Evolutionary conservation across 2,888 invertebrate species (phyloP).

Genomic region (Abrostola tripartita): DNA sequence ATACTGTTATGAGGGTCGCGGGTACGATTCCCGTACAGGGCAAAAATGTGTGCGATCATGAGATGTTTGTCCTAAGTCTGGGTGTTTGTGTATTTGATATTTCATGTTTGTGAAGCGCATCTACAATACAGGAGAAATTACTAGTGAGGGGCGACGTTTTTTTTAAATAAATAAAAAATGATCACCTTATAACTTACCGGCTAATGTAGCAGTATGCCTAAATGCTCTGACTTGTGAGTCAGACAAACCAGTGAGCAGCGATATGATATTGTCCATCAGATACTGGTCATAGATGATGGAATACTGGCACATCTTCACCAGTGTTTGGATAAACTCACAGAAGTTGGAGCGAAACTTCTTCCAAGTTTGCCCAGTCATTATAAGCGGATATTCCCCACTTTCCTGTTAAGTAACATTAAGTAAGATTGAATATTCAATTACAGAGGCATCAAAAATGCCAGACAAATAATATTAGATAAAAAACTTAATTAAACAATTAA

Average conservation of each 20-base stretch:
- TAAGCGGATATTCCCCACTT: constrained; percentile 99
- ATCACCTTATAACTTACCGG: constrained; percentile 86
- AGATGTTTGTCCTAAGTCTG: no score
- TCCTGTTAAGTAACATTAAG: constrained; percentile 92
- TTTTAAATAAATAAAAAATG: no score
- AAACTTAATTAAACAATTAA: no score
- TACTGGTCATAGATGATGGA: constrained; percentile 99
- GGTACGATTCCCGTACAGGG: no score
- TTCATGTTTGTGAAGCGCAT: no score
- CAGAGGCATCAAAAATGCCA: not conserved
- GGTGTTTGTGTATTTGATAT: no score
- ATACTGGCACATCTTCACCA: constrained; percentile 99
- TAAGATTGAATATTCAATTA: no score
- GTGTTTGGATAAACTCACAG: constrained; percentile 98
- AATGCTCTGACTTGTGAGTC: constrained; percentile 99
- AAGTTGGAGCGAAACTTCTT: constrained; percentile 98
- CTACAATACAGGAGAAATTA: no score
- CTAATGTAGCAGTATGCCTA: constrained; percentile 97
- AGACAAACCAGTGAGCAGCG: constrained; percentile 97
- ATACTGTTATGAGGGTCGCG: no score
- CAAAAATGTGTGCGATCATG: no score
- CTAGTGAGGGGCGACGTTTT: no score
- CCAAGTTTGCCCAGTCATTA: constrained; percentile 98
- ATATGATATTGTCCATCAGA: constrained; percentile 99
- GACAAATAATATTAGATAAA: not conserved